Evolutionary conservation across 2,113 vertebrate genomes (phyloP).

Genomic region (Emydocephalus ijimae): DNA sequence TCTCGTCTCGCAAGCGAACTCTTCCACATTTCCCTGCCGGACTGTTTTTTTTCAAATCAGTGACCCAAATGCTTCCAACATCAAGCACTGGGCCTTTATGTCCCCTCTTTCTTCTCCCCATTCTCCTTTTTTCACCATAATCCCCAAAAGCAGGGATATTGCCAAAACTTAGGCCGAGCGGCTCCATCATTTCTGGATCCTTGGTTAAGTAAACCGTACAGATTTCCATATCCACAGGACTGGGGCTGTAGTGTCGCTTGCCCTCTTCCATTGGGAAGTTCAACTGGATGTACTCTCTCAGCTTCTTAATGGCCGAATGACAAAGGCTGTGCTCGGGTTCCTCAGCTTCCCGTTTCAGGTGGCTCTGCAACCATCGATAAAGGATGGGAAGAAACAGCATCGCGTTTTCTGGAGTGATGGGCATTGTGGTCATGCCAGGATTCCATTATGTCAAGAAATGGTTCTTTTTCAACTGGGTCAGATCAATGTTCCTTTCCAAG

Average conservation of each 20-base stretch:
- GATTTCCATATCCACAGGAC: conserved; percentile 79
- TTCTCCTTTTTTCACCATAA: conserved; percentile 82
- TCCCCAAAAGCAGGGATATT: conserved; percentile 94
- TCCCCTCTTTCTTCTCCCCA: conserved; percentile 77
- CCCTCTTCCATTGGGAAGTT: conserved; percentile 82
- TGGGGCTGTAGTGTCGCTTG: conserved; percentile 41
- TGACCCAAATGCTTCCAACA: conserved; percentile 95
- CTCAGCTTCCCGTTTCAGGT: conserved; percentile 59
- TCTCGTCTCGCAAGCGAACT: conserved; percentile 87
- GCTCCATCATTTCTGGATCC: conserved; percentile 66
- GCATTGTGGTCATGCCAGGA: conserved; percentile 75
- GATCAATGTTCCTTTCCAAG: rapidly evolving
- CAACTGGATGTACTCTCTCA: conserved; percentile 90
- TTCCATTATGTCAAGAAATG: conserved; percentile 66
- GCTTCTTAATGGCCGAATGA: conserved; percentile 84
- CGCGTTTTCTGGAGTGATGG: conserved; percentile 94
- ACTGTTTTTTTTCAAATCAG: conserved; percentile 89
- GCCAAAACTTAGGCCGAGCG: conserved; percentile 91
- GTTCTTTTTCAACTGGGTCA: rapidly evolving
- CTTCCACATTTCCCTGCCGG: conserved; percentile 80
- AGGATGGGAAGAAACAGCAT: conserved; percentile 83
- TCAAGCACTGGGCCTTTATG: conserved; percentile 84
- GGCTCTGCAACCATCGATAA: conserved; percentile 81
- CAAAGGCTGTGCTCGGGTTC: conserved; percentile 71
- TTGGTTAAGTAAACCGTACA: conserved; percentile 82